These are phyloP conservation scores for Halocaridina rubra DNA, from an alignment of 2,888 invertebrate species.

Conservation along the genomic window DNA sequence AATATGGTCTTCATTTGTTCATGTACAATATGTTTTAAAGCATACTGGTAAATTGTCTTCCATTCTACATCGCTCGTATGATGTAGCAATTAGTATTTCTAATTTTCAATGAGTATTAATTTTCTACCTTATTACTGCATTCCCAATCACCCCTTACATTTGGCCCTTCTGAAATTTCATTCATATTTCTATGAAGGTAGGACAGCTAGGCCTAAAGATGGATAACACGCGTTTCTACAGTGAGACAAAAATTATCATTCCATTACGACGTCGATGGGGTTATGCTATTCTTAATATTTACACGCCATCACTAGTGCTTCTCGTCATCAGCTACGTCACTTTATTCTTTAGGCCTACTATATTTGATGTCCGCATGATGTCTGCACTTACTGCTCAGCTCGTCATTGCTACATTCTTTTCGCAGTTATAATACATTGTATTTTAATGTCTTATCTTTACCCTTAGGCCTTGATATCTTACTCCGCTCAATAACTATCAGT, in stretches of 20 bases:
- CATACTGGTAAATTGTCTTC: too few relatives aligned
- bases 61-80: too few relatives aligned
- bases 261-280: constrained; percentile 44
- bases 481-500: too few relatives aligned
- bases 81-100: too few relatives aligned
- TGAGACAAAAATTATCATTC: constrained; percentile 40
- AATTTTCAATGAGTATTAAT: not conserved
- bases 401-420: constrained; percentile 52
- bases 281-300: constrained; percentile 62
- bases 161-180: not conserved
- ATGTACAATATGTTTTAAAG: too few relatives aligned
- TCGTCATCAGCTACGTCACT: constrained; percentile 49
- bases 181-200: not conserved
- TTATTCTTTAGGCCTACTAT: constrained; percentile 41
- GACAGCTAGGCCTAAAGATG: not conserved
- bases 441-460: too few relatives aligned
- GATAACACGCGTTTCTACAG: constrained; percentile 34
- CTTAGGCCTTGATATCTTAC: too few relatives aligned
- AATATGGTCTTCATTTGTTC: too few relatives aligned
- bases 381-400: constrained; percentile 42
- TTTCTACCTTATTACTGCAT: not conserved
- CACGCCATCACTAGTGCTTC: constrained; percentile 57
- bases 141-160: not conserved
- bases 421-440: not conserved
- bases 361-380: constrained; percentile 41